Evolutionary conservation across 2,888 invertebrate species (phyloP).

Genomic region (Hedychridium roseum): DNA sequence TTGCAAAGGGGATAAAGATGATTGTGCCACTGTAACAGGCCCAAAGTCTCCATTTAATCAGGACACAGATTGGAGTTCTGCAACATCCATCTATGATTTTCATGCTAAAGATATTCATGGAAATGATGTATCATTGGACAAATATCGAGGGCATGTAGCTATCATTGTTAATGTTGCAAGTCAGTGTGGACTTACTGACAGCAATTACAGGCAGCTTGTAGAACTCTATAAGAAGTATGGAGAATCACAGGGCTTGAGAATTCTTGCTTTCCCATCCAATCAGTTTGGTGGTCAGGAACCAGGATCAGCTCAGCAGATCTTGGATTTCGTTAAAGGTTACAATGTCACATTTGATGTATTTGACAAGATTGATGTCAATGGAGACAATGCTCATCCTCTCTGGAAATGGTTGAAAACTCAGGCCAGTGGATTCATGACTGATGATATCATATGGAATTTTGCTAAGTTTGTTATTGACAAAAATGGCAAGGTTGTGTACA

Average conservation of each 20-base stretch:
- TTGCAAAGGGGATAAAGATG: too few species aligned
- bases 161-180: conserved; percentile 90
- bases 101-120: conserved; percentile 84
- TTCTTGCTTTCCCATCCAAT: conserved; percentile 76
- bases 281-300: conserved; percentile 68
- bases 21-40: too few species aligned
- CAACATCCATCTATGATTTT: conserved; percentile 81
- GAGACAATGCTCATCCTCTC: conserved; percentile 61
- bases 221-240: conserved; percentile 76
- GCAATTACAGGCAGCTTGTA: conserved; percentile 83
- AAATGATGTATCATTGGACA: conserved; percentile 78
- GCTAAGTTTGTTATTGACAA: conserved; percentile 82
- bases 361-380: conserved; percentile 62
- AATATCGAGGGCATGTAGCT: conserved; percentile 80
- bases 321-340: conserved; percentile 52
- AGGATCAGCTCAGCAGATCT: conserved; percentile 55
- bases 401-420: conserved; percentile 62
- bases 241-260: conserved; percentile 71
- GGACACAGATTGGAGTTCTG: conserved; percentile 68
- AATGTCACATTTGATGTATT: conserved; percentile 59
- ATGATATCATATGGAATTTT: conserved; percentile 86
- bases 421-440: conserved; percentile 66
- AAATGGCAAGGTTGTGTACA: conserved; percentile 71
- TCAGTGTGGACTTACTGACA: conserved; percentile 82
- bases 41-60: conserved; percentile 55